Evolutionary conservation across 2,888 invertebrate genomes (phyloP).

Genomic region (Agonopterix heracliana): DNA sequence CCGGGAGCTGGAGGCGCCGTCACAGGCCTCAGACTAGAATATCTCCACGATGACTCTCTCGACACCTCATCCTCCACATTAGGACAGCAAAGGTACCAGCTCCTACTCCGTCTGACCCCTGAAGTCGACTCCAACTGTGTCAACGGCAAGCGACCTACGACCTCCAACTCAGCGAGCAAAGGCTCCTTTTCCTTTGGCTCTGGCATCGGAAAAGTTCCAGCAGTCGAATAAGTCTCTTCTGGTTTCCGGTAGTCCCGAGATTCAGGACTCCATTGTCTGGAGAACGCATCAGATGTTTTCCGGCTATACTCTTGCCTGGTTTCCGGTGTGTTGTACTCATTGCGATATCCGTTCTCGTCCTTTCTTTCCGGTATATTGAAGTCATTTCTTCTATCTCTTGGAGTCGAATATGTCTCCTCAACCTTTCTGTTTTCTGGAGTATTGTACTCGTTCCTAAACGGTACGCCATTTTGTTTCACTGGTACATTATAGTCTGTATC

Average conservation of each 20-base stretch:
- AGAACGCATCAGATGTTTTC: not conserved
- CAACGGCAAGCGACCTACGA: constrained; percentile 54
- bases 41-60: constrained; percentile 61
- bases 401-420: constrained; percentile 8
- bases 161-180: constrained; percentile 55
- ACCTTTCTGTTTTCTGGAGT: constrained; percentile 43
- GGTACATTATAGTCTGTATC: too few species aligned
- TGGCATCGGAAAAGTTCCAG: constrained; percentile 69
- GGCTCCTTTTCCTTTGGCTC: constrained; percentile 66
- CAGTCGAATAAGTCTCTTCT: constrained; percentile 66
- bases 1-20: constrained; percentile 54
- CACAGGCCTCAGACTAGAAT: constrained; percentile 60
- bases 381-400: too few species aligned
- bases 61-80: constrained; percentile 59
- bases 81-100: constrained; percentile 78
- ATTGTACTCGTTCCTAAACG: constrained; percentile 27
- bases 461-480: too few species aligned
- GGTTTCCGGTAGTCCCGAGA: constrained; percentile 13
- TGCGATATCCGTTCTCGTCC: too few species aligned
- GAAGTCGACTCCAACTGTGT: constrained; percentile 49
- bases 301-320: constrained; percentile 19
- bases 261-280: not conserved
- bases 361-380: too few species aligned
- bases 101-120: constrained; percentile 72
- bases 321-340: constrained; percentile 49